A percentile compares a stretch with the other conserved stretches of the same genome.
Evolutionary conservation across 2,113 vertebrate genomes (phyloP).

Genomic region (Peromyscus polionotus): DNA sequence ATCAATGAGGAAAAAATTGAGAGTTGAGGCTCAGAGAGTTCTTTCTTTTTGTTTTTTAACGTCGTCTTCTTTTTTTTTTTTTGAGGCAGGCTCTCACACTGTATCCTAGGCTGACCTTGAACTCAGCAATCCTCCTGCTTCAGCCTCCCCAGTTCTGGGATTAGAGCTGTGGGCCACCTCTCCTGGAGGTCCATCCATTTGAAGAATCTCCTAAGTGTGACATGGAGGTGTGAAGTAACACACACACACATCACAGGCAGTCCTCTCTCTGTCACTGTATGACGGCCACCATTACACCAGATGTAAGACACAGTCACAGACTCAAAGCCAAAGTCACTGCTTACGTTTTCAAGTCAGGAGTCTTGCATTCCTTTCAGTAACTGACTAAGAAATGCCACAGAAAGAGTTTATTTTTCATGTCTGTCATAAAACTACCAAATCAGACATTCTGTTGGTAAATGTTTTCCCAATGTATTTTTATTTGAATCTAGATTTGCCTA

Average conservation of each 20-base stretch:
- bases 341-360: background rate
- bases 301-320: background rate
- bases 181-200: background rate
- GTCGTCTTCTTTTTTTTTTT: background rate
- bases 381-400: background rate
- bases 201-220: background rate
- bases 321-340: background rate
- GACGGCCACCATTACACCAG: background rate
- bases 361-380: background rate
- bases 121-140: background rate
- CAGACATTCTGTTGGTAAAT: background rate
- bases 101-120: background rate
- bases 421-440: background rate
- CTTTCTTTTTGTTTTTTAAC: background rate
- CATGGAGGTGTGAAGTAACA: background rate
- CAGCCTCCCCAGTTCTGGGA: background rate
- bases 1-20: background rate
- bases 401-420: background rate
- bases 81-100: background rate
- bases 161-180: background rate
- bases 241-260: background rate
- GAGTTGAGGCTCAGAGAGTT: background rate
- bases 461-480: background rate
- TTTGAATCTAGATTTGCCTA: slow-evolving; percentile 48
- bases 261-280: background rate